These are phyloP conservation scores for Megaleporinus macrocephalus DNA, from an alignment of 2,113 vertebrate genomes.

Conservation along the genomic window DNA sequence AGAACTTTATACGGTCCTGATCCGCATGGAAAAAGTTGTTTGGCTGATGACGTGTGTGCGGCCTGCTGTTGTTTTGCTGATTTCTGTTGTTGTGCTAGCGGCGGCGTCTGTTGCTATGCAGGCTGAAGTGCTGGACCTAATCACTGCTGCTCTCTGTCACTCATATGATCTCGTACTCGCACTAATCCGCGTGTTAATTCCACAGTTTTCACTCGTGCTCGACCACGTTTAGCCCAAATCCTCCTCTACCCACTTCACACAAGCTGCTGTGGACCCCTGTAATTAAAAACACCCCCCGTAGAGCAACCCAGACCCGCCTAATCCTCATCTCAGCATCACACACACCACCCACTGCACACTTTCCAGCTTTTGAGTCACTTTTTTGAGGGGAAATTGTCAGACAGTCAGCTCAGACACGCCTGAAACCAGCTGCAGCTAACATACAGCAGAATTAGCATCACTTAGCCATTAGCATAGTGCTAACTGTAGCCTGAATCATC, in stretches of 20 bases:
- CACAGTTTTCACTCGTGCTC: neutral
- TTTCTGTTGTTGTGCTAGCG: neutral
- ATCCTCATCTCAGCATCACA: no score
- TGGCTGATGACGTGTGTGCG: neutral
- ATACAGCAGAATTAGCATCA: no score
- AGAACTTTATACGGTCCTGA: neutral
- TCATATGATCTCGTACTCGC: neutral
- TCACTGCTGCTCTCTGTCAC: neutral
- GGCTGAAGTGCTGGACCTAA: neutral
- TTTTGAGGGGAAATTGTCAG: no score
- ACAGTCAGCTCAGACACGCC: no score
- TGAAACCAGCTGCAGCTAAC: no score
- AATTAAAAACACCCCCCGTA: neutral
- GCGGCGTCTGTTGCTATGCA: neutral
- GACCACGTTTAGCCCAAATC: neutral
- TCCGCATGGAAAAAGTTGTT: neutral
- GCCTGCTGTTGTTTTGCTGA: neutral
- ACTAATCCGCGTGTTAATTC: neutral
- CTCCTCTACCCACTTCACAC: neutral
- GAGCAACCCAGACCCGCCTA: neutral
- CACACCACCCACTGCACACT: neutral
- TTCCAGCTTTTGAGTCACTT: no score
- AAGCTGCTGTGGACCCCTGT: neutral
- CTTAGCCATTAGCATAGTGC: no score
- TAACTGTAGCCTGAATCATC: no score